A percentile compares a stretch with the other conserved stretches of the same genome.
phyloP scores from a whole-genome alignment of 2,888 invertebrate genomes.

The Agonopterix arenella region DNA sequence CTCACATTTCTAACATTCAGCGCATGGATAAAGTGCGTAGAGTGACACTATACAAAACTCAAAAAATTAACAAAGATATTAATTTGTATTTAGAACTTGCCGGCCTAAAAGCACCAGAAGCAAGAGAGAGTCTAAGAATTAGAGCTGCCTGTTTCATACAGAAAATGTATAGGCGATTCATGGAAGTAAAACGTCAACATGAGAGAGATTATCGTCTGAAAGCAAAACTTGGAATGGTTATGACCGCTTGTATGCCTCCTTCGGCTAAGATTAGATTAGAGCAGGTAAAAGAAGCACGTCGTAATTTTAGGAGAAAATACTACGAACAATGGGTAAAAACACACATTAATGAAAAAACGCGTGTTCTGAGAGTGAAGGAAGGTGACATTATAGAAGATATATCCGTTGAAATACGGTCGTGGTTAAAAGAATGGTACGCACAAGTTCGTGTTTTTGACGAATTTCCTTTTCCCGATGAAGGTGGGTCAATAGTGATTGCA shows the following conservation, averaged over 20 bases:
- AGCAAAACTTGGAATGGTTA: slow-evolving; percentile 74
- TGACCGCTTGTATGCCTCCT: slow-evolving; percentile 62
- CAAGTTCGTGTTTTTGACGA: slow-evolving; percentile 79
- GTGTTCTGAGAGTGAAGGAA: slow-evolving; percentile 65
- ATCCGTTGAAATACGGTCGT: slow-evolving; percentile 84
- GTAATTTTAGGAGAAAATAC: slow-evolving; percentile 59
- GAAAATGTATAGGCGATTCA: slow-evolving; percentile 55
- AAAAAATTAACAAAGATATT: slow-evolving; percentile 43
- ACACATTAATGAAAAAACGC: slow-evolving; percentile 65
- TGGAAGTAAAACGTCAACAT: slow-evolving; percentile 51
- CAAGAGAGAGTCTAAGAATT: slow-evolving; percentile 28
- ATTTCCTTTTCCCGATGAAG: slow-evolving; percentile 83
- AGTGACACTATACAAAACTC: slow-evolving; percentile 25
- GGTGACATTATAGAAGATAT: slow-evolving; percentile 84
- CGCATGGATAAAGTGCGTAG: slow-evolving; percentile 57
- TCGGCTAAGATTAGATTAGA: slow-evolving; percentile 63
- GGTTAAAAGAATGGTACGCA: slow-evolving; percentile 82
- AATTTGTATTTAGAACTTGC: slow-evolving; percentile 55
- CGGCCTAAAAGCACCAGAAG: slow-evolving; percentile 48
- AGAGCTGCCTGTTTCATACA: slow-evolving; percentile 47
- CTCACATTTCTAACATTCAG: slow-evolving; percentile 47
- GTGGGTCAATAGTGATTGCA: slow-evolving; percentile 80
- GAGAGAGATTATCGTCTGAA: slow-evolving; percentile 54
- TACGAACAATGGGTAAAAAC: slow-evolving; percentile 60
- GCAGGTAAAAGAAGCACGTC: slow-evolving; percentile 58